A percentile compares a stretch with the other conserved stretches of the same genome.
Conservation (phyloP, 2,113 vertebrate species). For the Axis porcinus region DNA sequence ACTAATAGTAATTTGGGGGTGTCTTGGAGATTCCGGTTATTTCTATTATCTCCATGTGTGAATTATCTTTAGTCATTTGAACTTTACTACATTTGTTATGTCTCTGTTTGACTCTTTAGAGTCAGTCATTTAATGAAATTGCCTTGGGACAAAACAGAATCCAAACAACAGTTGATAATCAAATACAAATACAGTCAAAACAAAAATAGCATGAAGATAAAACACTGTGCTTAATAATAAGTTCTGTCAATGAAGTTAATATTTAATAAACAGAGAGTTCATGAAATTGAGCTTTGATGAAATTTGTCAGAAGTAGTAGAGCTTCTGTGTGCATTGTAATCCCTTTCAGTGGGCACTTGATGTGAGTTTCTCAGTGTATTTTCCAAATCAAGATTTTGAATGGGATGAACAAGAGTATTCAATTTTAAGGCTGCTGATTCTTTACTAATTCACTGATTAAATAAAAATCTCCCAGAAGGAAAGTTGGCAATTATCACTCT, state of each 20-base stretch:
- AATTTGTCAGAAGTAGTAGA: not conserved
- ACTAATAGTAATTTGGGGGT: not conserved
- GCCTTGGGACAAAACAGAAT: conserved; percentile 28
- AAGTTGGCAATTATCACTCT: not conserved
- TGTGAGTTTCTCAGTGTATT: not conserved
- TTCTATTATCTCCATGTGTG: not conserved
- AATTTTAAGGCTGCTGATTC: not conserved
- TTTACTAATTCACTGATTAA: not conserved
- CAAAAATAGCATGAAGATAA: not conserved
- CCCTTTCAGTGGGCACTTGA: not conserved
- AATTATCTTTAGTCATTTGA: conserved; percentile 6
- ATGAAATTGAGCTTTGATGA: not conserved
- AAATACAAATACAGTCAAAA: conserved; percentile 2
- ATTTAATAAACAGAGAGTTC: not conserved
- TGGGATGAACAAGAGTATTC: not conserved
- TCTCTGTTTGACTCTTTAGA: conserved; percentile 16
- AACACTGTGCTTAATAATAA: not conserved
- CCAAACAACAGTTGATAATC: conserved; percentile 26
- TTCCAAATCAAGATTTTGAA: not conserved
- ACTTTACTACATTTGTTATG: not conserved
- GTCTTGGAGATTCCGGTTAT: not conserved
- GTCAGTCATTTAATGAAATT: conserved; percentile 41
- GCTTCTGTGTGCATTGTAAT: not conserved
- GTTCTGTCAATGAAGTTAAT: not conserved
- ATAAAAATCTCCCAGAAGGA: not conserved